A percentile compares a stretch with the other conserved stretches of the same genome.
These are phyloP conservation scores for Drosophila affinis DNA, from an alignment of 2,888 invertebrate genomes.

Conservation along the genomic window DNA sequence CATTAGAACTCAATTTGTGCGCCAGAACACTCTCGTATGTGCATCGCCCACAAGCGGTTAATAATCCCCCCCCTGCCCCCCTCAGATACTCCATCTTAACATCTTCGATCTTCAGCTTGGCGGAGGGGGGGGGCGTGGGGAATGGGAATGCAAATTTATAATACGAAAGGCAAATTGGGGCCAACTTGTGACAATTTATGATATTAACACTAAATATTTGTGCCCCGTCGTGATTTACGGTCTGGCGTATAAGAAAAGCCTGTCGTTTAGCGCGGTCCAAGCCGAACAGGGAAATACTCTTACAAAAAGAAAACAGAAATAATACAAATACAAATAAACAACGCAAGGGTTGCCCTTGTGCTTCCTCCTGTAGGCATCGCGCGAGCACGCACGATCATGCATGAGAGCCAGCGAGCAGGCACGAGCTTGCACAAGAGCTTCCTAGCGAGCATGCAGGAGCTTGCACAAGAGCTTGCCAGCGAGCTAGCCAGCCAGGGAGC, in stretches of 20 bases:
- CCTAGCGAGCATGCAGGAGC: no score
- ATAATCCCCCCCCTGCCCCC: background rate
- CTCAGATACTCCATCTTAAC: background rate
- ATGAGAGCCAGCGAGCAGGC: no score
- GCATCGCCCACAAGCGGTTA: conserved; percentile 59
- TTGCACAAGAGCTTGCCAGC: no score
- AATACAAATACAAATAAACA: no score
- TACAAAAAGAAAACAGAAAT: no score
- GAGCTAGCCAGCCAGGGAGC: no score
- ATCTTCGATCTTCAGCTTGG: background rate
- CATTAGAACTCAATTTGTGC: conserved; percentile 73
- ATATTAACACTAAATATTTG: conserved; percentile 82
- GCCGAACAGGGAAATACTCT: conserved; percentile 24
- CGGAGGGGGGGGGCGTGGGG: conserved; percentile 10
- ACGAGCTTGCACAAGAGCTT: no score
- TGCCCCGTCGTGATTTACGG: conserved; percentile 76
- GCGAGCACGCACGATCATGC: no score
- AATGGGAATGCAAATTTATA: conserved; percentile 72
- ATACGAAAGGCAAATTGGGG: conserved; percentile 79
- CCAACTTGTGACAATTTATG: conserved; percentile 81
- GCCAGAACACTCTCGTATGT: conserved; percentile 35
- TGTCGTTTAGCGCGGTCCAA: background rate
- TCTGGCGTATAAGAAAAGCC: conserved; percentile 36
- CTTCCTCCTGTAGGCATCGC: no score
- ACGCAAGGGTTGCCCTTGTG: background rate